Base-by-base conservation (phyloP, 2,797 vertebrate genomes). In the Falco naumanni region DNA sequence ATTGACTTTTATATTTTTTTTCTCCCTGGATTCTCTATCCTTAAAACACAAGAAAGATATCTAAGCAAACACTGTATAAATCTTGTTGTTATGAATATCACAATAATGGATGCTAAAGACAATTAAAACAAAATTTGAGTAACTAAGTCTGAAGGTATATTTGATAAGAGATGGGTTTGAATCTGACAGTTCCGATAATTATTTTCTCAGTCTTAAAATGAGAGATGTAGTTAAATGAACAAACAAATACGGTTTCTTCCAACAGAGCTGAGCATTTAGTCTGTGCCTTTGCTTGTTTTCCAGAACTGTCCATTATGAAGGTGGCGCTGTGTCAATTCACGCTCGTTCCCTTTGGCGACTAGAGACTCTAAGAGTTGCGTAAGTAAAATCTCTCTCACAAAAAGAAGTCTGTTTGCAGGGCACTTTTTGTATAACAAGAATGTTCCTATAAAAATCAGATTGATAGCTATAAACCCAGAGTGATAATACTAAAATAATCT, bases 291-390 rank as follows among this genome's bases (percentile, higher is more conserved):
- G 74, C 57, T 94, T 97, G 89, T 29, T 81, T 97, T 98, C 56
- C 98, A 99, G 99, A 97, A 98, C 98, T 29, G 99, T 99, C 90
- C 99, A 99, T 97, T 99, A 99, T 6, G 99, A 99, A 96, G 99
- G 99, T 3, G 99, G 99, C 68, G 98, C 99, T 11, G 99, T 99
- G 77, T 99, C 99, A 34, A 98, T 98, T 93, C 99, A 99, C 1
- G 99, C 99, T 34, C 98, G 99, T 84, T 99, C 99, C 59, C 98
- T 99, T 80, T 99, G 99, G 99, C 98, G 99, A 89, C 97, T 99
- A 45, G 99, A 99, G 98, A 99, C 99, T 4, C 98, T 99, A 47
- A 97, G 99, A 90, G 99, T 99, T 56, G 98, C 99, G 99, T 99
- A 98, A 99, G 99, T 99, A 96, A 80, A 96, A 65, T 41, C 20